These are phyloP conservation scores for Melitaea athalia DNA, from an alignment of 2,888 invertebrate genomes.

Conservation along the genomic window DNA sequence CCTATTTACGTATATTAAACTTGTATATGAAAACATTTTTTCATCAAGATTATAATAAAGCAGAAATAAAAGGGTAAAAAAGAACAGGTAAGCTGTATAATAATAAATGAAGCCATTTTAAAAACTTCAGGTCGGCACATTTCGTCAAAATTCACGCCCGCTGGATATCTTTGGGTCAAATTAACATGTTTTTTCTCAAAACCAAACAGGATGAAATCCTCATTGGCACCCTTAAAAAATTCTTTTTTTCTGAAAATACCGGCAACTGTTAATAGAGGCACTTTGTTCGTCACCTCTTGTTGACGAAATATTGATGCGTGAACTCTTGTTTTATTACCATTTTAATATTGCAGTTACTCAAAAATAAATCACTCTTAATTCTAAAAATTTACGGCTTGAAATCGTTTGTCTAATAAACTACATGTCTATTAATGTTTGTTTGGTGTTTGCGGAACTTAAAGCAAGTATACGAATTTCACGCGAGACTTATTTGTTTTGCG, in stretches of 20 bases:
- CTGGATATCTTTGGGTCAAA: constrained; percentile 50
- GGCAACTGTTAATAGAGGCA: constrained; percentile 62
- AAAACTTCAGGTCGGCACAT: constrained; percentile 32
- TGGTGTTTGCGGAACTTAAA: constrained; percentile 48
- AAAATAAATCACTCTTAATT: not conserved
- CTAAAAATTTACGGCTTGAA: constrained; percentile 9
- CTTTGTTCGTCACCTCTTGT: constrained; percentile 55
- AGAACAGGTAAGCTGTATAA: not conserved
- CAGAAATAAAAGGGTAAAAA: not conserved
- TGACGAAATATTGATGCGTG: constrained; percentile 60
- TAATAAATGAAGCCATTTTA: constrained; percentile 8
- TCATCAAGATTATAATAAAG: too few relatives aligned
- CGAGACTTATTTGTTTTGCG: constrained; percentile 74
- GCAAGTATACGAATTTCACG: constrained; percentile 69
- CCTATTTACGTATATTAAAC: not conserved
- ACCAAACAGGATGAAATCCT: constrained; percentile 56
- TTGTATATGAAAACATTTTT: too few relatives aligned
- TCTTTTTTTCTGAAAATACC: constrained; percentile 35
- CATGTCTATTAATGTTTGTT: not conserved
- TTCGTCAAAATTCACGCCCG: constrained; percentile 55
- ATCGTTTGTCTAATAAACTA: not conserved
- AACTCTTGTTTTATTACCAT: constrained; percentile 46
- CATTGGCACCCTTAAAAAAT: constrained; percentile 57
- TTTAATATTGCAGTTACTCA: not conserved
- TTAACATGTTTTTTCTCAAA: constrained; percentile 52